Evolutionary conservation across 2,113 vertebrate genomes (phyloP).

Genomic region (Alectura lathami): DNA sequence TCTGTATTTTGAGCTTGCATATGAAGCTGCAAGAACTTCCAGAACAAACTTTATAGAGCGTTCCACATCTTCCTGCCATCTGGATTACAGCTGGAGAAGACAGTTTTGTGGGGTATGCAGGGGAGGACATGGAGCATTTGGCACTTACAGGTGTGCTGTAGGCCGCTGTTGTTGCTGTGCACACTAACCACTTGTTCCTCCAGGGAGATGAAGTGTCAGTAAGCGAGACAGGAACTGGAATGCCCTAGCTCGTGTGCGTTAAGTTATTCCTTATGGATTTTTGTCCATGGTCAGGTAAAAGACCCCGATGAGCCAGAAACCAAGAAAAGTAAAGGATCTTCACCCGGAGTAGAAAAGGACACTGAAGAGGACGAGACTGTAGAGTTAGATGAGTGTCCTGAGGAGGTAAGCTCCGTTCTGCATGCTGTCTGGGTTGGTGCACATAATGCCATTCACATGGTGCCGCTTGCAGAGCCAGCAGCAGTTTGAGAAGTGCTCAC

Average conservation of each 20-base stretch:
- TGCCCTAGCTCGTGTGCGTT: background rate
- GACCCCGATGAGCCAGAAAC: constrained; percentile 83
- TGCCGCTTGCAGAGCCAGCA: background rate
- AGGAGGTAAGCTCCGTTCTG: constrained; percentile 80
- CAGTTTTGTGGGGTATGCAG: background rate
- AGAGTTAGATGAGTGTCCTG: constrained; percentile 76
- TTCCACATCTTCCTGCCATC: background rate
- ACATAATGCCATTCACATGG: background rate
- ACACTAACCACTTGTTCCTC: background rate
- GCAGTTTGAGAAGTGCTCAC: background rate
- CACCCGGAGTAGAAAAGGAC: constrained; percentile 31
- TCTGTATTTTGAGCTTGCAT: background rate
- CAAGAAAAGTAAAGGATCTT: constrained; percentile 85
- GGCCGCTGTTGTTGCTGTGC: background rate
- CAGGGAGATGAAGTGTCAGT: background rate
- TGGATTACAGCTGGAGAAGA: background rate
- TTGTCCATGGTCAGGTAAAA: constrained; percentile 70
- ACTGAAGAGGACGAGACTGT: constrained; percentile 42
- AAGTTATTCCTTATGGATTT: background rate
- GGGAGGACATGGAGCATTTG: background rate
- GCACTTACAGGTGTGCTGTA: background rate
- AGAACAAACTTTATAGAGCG: background rate
- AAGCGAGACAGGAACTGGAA: background rate
- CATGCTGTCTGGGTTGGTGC: background rate
- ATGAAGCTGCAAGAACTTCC: background rate